Base-by-base conservation (phyloP, 1,140 invertebrate species). In the Trypoxylus dichotomus region DNA sequence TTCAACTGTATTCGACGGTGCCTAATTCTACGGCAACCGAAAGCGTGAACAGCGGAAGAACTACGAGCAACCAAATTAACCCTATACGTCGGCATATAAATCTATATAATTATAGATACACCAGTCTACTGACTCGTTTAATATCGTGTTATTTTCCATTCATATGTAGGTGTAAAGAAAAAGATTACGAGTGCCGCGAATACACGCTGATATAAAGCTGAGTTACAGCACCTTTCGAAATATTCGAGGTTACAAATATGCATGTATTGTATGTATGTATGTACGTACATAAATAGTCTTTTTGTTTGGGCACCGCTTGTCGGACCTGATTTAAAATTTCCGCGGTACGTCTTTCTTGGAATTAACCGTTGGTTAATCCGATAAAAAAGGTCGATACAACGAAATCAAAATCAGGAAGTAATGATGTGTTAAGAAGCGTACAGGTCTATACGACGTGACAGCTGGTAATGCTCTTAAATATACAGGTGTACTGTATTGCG, bases 121-220 rank as follows among this genome's bases (percentile, higher is more conserved):
- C 19, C 60, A 68, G 60, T 68, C 60, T 27, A 27, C 60, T 24
- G 60, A 68, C 60, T 68, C 8, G 19, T 24, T 68, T 68, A 68
- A 68, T 68, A 68, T 24, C 24, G 60, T 68, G 60, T 68, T 68
- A 68, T 68, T 68, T 68, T 24, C 2, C 27, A 68, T 68, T 24
- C 60, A 68, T 24, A 68, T 68, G 60, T 63, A 68, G 32, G 60
- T 68, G 60, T 68, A 29, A 68, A 29, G 27, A 68, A 29, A 68
- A 68, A 29, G 24, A 11, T 68, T 68, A 68, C 24, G 60, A 68
- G 24, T 68, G 21, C 11, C 47, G 47, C 7, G 47, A 13, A 24
- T 24, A 11, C 24, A 25, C 60, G 24, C 24, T 29, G 25, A 5
- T 63, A 24, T 68, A 15, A 13, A 15, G 1, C 60, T 6, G 21